Evolutionary conservation across 2,113 vertebrate genomes (phyloP), one percentile per base, ranked within the genome.

Genomic region (Pomatorhinus ruficollis): DNA sequence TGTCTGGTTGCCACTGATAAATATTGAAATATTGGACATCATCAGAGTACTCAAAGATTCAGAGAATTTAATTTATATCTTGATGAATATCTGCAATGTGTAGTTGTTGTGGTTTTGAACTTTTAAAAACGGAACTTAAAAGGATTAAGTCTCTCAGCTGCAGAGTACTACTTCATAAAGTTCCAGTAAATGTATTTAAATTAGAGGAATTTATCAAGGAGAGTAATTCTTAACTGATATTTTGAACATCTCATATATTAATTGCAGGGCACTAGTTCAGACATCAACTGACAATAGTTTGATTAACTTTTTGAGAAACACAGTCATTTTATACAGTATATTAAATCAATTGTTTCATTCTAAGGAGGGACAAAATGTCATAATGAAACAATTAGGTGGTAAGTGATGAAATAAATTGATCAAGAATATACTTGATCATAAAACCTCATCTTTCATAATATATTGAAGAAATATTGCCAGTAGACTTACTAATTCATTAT

Each of bases 221-320:
- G 35, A 90, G 23, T 68, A 78, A 90, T 90, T 96, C 76, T 60
- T 70, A 94, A 64, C 30, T 64, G 54, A 45, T 95, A 74, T 84
- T 80, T 92, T 87, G 66, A 95, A 88, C 40, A 94, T 23, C 22
- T 54, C 33, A 25, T 59, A 56, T 63, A 90, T 95, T 97, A 95
- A 91, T 91, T 91, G 50, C 59, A 74, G 82, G 68, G 66, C 84
- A 80, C 14, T 47, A 90, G 78, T 93, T 94, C 90, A 94, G 78
- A 74, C 49, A 85, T 83, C 66, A 94, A 15, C 27, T 83, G 66
- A 93, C 90, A 88, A 87, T 47, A 86, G 39, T 88, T 96, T 90
- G 93, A 97, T 91, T 97, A 94, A 94, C 44, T 77, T 89, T 82
- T 89, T 82, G 56, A 92, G 83, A 83, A 96, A 77, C 80, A 65